phyloP scores from a whole-genome alignment of 2,888 invertebrate species.

The Melipona beecheii region DNA sequence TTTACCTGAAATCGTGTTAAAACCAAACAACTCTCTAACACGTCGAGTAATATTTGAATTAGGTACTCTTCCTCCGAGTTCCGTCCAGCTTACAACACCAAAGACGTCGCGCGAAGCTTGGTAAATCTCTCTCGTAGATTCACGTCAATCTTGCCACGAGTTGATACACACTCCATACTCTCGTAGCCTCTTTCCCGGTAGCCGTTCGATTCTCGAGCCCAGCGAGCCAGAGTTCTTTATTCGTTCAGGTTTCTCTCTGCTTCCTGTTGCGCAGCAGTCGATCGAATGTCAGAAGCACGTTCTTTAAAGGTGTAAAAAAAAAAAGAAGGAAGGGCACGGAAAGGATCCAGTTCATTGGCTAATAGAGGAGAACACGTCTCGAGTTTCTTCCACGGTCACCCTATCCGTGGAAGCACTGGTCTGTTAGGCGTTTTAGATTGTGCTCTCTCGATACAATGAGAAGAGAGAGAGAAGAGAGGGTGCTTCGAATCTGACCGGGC shows the following conservation, averaged over 20 bases:
- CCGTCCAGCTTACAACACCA: too few relatives aligned
- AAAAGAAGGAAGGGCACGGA: background rate
- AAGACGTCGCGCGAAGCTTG: too few relatives aligned
- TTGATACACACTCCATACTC: background rate
- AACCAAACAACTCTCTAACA: too few relatives aligned
- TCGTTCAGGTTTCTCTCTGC: conserved; percentile 24
- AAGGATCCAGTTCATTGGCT: conserved; percentile 64
- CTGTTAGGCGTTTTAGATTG: conserved; percentile 39
- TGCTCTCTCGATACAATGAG: conserved; percentile 48
- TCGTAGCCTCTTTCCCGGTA: background rate
- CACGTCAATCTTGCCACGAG: too few relatives aligned
- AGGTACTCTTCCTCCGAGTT: too few relatives aligned
- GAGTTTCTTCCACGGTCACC: conserved; percentile 65
- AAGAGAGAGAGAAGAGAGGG: conserved; percentile 5
- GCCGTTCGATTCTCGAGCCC: background rate
- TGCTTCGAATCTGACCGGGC: conserved; percentile 40
- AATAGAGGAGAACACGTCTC: conserved; percentile 51
- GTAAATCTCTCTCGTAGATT: too few relatives aligned
- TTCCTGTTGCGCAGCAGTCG: conserved; percentile 65
- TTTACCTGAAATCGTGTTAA: too few relatives aligned
- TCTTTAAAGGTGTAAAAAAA: conserved; percentile 44
- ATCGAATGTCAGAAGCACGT: conserved; percentile 51
- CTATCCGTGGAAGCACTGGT: conserved; percentile 19
- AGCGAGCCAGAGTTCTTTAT: background rate
- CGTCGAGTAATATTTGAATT: too few relatives aligned